Evolutionary conservation across 2,888 invertebrate species (phyloP).

Genomic region (Apodemia hepburni): DNA sequence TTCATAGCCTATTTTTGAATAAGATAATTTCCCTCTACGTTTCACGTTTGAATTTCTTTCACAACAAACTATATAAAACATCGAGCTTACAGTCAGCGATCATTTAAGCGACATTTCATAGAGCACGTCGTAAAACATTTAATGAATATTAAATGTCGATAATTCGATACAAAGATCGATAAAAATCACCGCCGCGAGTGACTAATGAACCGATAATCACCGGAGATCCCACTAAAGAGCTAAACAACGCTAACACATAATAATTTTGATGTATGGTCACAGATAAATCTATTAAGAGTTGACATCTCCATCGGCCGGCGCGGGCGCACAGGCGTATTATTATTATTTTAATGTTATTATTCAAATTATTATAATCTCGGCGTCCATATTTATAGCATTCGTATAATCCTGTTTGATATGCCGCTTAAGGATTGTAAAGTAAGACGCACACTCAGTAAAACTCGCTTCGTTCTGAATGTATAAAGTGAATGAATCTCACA

Average conservation of each 20-base stretch:
- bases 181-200: slow-evolving; percentile 40
- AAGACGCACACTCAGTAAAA: slow-evolving; percentile 33
- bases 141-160: slow-evolving; percentile 28
- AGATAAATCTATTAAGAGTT: slow-evolving; percentile 72
- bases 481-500: too few relatives aligned
- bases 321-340: slow-evolving; percentile 52
- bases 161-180: slow-evolving; percentile 36
- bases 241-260: slow-evolving; percentile 49
- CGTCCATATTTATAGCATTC: slow-evolving; percentile 68
- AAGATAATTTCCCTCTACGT: neutral
- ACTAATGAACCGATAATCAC: slow-evolving; percentile 60
- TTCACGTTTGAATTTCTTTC: neutral
- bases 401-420: slow-evolving; percentile 71
- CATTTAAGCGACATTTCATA: neutral
- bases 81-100: slow-evolving; percentile 17
- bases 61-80: neutral
- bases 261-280: slow-evolving; percentile 52
- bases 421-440: slow-evolving; percentile 52
- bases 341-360: slow-evolving; percentile 76
- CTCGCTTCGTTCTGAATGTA: too few relatives aligned
- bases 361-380: slow-evolving; percentile 74
- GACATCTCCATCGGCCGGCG: slow-evolving; percentile 56
- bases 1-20: too few relatives aligned
- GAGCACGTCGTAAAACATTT: slow-evolving; percentile 16
- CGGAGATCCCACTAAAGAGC: slow-evolving; percentile 39